Conservation (phyloP, 2,888 invertebrate genomes). For the Eristalis tenax region DNA sequence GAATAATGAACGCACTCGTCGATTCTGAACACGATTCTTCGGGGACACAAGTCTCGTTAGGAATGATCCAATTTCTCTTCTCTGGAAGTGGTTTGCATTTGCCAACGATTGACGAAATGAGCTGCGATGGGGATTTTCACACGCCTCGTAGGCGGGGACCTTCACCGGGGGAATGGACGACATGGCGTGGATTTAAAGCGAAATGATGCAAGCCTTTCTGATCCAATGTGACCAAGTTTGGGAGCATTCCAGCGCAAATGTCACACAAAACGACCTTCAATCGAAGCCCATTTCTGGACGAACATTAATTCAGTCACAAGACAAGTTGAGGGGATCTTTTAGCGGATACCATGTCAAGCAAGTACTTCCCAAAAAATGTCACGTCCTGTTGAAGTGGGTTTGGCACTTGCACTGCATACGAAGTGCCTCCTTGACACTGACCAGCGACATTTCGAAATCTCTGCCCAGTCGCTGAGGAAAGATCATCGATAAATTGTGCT, state of each 20-base stretch:
- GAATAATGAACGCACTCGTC: not conserved
- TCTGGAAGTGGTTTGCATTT: not conserved
- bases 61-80: not conserved
- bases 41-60: not conserved
- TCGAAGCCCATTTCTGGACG: no score
- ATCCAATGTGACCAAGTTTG: no score
- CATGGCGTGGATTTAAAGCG: not conserved
- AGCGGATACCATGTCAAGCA: not conserved
- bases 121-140: not conserved
- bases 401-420: not conserved
- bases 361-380: not conserved
- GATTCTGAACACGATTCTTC: not conserved
- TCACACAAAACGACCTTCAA: no score
- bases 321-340: not conserved
- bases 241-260: no score
- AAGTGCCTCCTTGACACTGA: not conserved
- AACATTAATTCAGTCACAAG: not conserved
- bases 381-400: not conserved
- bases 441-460: no score
- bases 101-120: not conserved
- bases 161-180: not conserved
- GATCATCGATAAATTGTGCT: not conserved
- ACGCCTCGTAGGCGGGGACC: not conserved
- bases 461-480: no score
- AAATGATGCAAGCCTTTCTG: no score